Conservation (phyloP, 2,113 vertebrate species). For the Engystomops pustulosus region DNA sequence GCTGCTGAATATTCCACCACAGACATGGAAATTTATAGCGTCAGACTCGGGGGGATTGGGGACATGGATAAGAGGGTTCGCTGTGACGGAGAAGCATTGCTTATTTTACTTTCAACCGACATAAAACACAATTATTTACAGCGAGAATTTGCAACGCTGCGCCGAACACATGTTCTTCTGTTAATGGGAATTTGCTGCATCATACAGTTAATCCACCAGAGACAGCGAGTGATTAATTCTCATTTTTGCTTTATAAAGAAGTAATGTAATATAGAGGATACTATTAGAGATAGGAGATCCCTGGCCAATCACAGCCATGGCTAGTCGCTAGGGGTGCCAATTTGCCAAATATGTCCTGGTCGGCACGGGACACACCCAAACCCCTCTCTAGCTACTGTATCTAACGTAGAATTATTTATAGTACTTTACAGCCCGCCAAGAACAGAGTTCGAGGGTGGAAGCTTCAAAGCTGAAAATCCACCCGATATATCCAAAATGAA, state of each 20-base stretch:
- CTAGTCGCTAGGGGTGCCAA: too few relatives aligned
- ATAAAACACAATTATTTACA: slow-evolving; percentile 38
- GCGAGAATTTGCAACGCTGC: neutral
- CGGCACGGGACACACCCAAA: too few relatives aligned
- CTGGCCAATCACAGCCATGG: too few relatives aligned
- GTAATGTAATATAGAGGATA: neutral
- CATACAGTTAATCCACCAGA: slow-evolving; percentile 8
- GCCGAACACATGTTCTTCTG: slow-evolving; percentile 11
- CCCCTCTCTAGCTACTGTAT: too few relatives aligned
- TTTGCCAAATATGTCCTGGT: too few relatives aligned
- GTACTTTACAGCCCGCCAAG: too few relatives aligned
- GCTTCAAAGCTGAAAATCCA: too few relatives aligned
- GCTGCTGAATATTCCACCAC: slow-evolving; percentile 31
- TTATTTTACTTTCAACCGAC: neutral
- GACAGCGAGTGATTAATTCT: neutral
- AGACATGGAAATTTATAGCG: slow-evolving; percentile 32
- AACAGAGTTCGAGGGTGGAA: too few relatives aligned
- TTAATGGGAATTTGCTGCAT: slow-evolving; percentile 15
- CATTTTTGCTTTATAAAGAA: neutral
- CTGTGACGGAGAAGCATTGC: slow-evolving; percentile 3
- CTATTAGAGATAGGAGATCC: neutral
- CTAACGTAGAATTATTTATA: too few relatives aligned
- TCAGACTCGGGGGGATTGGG: slow-evolving; percentile 6
- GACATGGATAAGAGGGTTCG: neutral
- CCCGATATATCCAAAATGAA: too few relatives aligned